Base-by-base conservation (phyloP, 1,140 invertebrate species). In the Globodera ellingtonae region DNA sequence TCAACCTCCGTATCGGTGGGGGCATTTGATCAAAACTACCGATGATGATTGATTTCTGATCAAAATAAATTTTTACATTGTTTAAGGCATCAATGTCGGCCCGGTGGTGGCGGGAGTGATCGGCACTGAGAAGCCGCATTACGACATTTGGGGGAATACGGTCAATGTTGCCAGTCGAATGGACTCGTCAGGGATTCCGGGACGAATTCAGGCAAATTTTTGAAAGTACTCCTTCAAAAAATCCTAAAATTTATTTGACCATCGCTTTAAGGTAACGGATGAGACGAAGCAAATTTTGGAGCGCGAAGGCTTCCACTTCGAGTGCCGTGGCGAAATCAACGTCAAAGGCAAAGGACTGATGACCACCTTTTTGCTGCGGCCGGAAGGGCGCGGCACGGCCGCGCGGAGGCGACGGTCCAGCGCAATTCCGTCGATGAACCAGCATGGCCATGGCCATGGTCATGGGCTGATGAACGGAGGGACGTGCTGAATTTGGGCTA, bases 131-230 rank as follows among this genome's bases (percentile, higher is more conserved):
- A 98, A 98, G 88, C 91, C 98, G 21, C 95, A 96, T 86, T 98
- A 97, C 84, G 97, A 98, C 89, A 98, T 98, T 75, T 98, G 97
- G 97, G 96, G 97, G 0, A 96, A 98, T 90, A 95, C 96, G 0
- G 88, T 89, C 1, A 98, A 98, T 90, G 96, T 98, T 75, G 95
- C 96, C 0, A 88, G 82, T 72, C 70, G 85, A 59, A 88, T 87
- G 84, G 87, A 86, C 56, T 81, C 77, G 59, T 81, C 79, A 24
- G 82, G 85, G 10, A 79, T 88, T 65, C 47, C 85, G 75, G 75
- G 80, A n/a, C 79, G 87, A 77, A 84, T 88, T 48, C 86, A 88
- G 72, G 85, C 81, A 46, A 62, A 35, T 13, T 46, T 56, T 78
- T 48, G 10, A 6, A 24, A n/a, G 9, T 9, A 52, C 48, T 59